Evolutionary conservation across 2,113 vertebrate genomes (phyloP), one percentile per base, ranked within the genome.

Genomic region (Oenanthe melanoleuca): DNA sequence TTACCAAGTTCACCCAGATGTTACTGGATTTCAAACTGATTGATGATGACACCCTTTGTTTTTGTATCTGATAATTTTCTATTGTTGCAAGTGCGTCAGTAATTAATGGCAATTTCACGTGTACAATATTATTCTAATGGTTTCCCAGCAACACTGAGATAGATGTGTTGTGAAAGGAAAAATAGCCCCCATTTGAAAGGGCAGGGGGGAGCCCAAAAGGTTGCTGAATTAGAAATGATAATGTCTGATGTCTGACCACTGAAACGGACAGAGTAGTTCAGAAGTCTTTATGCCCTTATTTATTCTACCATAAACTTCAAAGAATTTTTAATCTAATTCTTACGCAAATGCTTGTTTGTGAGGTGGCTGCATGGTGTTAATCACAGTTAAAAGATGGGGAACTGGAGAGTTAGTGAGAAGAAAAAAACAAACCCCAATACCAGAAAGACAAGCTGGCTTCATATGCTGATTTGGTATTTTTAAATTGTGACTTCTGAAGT

Each of bases 71-170:
- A 84, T 80, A 38, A 65, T 79, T 79, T 90, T 82, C 53, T 80
- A 86, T 80, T 92, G 49, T 95, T 80, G 57, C 31, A 42, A 63
- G 34, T 67, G 19, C 14, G 2, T 77, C 47, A 45, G 53, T 92
- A 96, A 92, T 96, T 95, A 95, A 95, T 72, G 67, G 37, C 60
- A 91, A 79, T 80, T 95, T 88, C 78, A 80, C 44, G 33, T 50
- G 8, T 79, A 38, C 45, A 44, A 10, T 60, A 64, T 92, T 85
- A 59, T 77, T 92, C 12, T 88, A 42, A 59, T 74, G 17, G 85
- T 96, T 80, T 96, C 87, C 47, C 47, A 26, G 87, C 77, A 95
- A 87, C 91, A 80, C 44, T 71, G 77, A 74, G 63, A 70, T 44
- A 88, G 82, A 55, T 82, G 38, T 22, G 33, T 71, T 71, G 52